phyloP scores from a whole-genome alignment of 1,140 invertebrate species.

The Capitella teleta region DNA sequence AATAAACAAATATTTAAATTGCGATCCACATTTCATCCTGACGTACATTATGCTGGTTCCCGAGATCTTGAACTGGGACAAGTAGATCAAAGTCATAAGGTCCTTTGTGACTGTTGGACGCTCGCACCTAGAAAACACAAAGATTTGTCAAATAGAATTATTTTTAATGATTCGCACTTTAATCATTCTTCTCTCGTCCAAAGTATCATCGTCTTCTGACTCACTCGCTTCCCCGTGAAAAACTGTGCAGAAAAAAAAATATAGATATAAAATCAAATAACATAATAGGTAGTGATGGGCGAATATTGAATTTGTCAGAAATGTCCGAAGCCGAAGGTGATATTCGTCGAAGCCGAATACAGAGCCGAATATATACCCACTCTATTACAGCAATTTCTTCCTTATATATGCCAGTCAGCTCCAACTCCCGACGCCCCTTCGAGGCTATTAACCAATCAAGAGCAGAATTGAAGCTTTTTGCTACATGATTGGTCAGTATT shows the following conservation, averaged over 20 bases:
- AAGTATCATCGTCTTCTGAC: constrained; percentile 68
- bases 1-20: neutral
- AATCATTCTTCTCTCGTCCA: constrained; percentile 60
- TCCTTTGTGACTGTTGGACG: constrained; percentile 86
- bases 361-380: neutral
- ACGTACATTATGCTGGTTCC: constrained; percentile 61
- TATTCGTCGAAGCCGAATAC: neutral
- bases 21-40: neutral
- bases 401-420: neutral
- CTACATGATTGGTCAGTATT: no score
- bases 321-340: neutral
- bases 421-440: no score
- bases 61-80: constrained; percentile 64
- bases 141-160: neutral
- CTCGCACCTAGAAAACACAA: constrained; percentile 56
- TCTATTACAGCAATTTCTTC: neutral
- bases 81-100: constrained; percentile 85
- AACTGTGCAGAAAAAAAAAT: constrained; percentile 15
- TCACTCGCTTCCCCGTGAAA: constrained; percentile 45
- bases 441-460: no score
- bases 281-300: neutral
- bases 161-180: constrained; percentile 45
- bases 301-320: neutral
- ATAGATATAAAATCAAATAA: neutral
- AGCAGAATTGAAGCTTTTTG: no score